A percentile compares a stretch with the other conserved stretches of the same genome.
Conservation (phyloP, 2,797 vertebrate genomes). For the Propithecus perrieri region DNA sequence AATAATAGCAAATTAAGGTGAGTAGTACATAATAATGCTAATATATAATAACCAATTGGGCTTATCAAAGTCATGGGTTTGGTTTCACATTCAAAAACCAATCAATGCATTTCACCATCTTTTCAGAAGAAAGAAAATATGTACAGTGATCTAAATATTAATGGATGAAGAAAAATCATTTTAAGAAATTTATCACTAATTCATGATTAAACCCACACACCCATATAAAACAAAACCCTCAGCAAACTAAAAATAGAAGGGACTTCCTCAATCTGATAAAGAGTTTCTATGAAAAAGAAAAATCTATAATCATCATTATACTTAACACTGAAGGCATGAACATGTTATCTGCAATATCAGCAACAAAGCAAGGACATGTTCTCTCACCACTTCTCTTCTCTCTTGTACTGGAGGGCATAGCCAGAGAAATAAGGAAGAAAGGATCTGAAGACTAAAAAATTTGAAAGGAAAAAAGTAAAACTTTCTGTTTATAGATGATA, state of each 20-base stretch:
- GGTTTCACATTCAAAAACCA: background rate
- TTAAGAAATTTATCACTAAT: background rate
- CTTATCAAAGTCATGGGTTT: background rate
- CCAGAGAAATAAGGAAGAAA: background rate
- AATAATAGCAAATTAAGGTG: background rate
- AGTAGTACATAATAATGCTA: background rate
- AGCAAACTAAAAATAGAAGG: background rate
- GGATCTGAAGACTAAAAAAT: background rate
- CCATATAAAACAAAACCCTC: background rate
- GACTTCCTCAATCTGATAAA: background rate
- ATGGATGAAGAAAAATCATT: background rate
- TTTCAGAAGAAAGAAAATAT: background rate
- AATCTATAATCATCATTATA: background rate
- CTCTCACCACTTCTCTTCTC: background rate
- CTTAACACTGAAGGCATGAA: background rate
- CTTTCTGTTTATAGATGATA: background rate
- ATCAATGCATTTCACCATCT: background rate
- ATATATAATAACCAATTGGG: background rate
- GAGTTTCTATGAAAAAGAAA: background rate
- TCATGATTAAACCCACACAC: background rate
- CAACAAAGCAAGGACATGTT: background rate
- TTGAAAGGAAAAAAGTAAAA: background rate
- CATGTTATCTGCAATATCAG: background rate
- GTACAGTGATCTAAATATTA: background rate
- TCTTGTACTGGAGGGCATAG: background rate